These are phyloP conservation scores for Spodoptera exigua DNA, from an alignment of 2,888 invertebrate species.

Conservation along the genomic window DNA sequence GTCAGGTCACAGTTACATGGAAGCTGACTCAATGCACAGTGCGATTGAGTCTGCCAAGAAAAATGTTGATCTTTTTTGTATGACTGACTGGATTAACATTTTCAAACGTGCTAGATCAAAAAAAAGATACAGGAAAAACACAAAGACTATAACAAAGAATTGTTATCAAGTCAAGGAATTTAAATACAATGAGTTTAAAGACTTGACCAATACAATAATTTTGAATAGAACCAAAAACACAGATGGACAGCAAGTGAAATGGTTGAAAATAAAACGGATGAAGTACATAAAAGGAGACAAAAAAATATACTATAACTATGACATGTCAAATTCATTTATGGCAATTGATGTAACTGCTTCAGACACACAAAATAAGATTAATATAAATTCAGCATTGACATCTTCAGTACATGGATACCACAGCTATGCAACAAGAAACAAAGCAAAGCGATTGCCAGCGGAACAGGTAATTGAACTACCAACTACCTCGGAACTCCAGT, in stretches of 20 bases:
- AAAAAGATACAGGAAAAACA: too few species aligned
- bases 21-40: slow-evolving; percentile 22
- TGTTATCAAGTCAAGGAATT: too few species aligned
- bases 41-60: slow-evolving; percentile 15
- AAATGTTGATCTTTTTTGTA: not conserved
- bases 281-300: too few species aligned
- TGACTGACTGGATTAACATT: too few species aligned
- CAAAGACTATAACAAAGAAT: too few species aligned
- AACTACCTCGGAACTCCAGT: slow-evolving; percentile 26
- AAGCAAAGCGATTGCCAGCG: slow-evolving; percentile 18
- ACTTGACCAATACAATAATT: slow-evolving; percentile 6
- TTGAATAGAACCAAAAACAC: too few species aligned
- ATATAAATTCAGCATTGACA: slow-evolving; percentile 21
- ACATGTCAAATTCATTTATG: slow-evolving; percentile 20
- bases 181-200: slow-evolving; percentile 1
- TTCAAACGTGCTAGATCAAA: too few species aligned
- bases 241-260: too few species aligned
- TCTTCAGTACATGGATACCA: slow-evolving; percentile 15
- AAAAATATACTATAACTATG: too few species aligned
- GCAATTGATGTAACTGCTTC: slow-evolving; percentile 20
- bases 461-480: slow-evolving; percentile 19
- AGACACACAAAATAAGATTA: slow-evolving; percentile 16
- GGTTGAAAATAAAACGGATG: too few species aligned
- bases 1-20: too few species aligned
- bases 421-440: slow-evolving; percentile 8